A percentile compares a stretch with the other conserved stretches of the same genome.
Evolutionary conservation across 2,797 vertebrate species (phyloP).

Genomic region (Gymnothorax javanicus): DNA sequence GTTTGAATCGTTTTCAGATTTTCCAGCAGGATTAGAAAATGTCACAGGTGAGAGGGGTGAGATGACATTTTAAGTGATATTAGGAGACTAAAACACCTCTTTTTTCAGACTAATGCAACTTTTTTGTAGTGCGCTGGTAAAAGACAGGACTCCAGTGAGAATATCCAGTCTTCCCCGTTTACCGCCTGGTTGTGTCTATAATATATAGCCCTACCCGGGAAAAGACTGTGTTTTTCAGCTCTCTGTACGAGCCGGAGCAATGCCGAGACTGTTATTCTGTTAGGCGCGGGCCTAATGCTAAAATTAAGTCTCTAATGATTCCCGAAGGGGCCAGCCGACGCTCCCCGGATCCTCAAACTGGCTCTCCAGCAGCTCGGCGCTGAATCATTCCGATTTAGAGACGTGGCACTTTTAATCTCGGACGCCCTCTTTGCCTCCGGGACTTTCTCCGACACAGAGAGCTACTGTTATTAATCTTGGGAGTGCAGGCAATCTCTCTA

Average conservation of each 20-base stretch:
- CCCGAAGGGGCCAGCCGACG: conserved; percentile 29
- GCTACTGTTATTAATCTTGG: conserved; percentile 79
- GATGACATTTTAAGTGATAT: no score
- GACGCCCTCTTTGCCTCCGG: conserved; percentile 67
- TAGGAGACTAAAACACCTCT: no score
- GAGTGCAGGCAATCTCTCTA: conserved; percentile 78
- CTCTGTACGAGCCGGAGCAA: background rate
- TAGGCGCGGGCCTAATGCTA: background rate
- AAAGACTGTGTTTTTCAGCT: background rate
- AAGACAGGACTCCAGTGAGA: no score
- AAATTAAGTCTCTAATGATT: background rate
- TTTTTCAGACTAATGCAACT: no score
- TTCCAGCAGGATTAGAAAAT: no score
- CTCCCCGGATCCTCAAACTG: conserved; percentile 56
- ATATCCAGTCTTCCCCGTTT: background rate
- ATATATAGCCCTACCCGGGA: background rate
- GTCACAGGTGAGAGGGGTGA: no score
- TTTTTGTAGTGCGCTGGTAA: no score
- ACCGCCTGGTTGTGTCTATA: background rate
- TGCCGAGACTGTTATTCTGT: background rate
- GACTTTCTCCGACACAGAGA: conserved; percentile 62
- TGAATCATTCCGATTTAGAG: conserved; percentile 75
- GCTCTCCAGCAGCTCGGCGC: conserved; percentile 61
- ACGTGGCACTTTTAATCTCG: conserved; percentile 75
- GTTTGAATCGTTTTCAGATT: no score